Conservation (phyloP, 2,797 vertebrate species). For the Pelochelys cantorii region DNA sequence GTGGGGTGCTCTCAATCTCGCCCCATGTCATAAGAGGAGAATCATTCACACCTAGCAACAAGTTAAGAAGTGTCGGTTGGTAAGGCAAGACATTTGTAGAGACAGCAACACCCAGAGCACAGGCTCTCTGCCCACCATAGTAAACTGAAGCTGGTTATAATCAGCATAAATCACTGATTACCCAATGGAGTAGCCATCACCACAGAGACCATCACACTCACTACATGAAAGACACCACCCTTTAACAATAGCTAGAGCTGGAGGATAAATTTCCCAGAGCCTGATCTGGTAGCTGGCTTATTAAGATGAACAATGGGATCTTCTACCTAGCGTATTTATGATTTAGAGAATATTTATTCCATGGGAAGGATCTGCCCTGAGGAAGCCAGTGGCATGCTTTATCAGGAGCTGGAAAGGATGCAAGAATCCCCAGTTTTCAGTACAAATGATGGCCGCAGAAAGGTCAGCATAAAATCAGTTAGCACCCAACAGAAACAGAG, state of each 20-base stretch:
- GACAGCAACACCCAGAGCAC: background rate
- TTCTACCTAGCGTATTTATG: background rate
- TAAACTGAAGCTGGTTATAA: background rate
- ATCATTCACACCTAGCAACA: conserved; percentile 87
- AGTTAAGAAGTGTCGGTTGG: background rate
- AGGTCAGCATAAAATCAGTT: background rate
- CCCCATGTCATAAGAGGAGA: conserved; percentile 99
- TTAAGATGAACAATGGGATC: background rate
- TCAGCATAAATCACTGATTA: background rate
- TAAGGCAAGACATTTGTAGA: background rate
- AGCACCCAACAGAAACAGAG: background rate
- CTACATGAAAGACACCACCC: background rate
- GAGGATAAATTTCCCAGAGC: background rate
- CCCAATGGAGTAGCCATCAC: background rate
- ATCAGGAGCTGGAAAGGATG: background rate
- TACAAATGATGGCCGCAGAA: background rate
- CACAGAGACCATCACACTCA: background rate
- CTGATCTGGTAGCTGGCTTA: rapidly evolving
- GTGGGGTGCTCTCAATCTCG: conserved; percentile 96
- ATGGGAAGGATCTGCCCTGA: rapidly evolving
- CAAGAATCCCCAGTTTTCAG: background rate
- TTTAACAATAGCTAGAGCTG: background rate
- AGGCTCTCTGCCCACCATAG: background rate
- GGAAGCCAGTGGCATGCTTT: conserved; percentile 55
- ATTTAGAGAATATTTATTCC: background rate